phyloP scores from a whole-genome alignment of 92 coral and sea anemone species.

The Parazoanthus swiftii region DNA sequence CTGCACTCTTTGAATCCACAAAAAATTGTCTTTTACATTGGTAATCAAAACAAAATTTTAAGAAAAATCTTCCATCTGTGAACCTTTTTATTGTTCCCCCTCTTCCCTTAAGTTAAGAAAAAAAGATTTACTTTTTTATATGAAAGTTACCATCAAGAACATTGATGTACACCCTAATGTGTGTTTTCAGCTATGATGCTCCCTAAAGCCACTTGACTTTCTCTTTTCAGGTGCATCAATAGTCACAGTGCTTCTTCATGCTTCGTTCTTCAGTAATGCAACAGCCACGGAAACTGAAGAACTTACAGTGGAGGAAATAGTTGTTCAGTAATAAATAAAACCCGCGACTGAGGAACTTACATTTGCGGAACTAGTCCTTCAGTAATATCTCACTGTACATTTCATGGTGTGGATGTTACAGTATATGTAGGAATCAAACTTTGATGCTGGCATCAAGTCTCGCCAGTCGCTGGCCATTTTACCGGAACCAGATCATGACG shows the following conservation, averaged over 20 bases:
- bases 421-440: not conserved
- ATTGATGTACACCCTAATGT: too few relatives aligned
- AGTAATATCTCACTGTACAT: not conserved
- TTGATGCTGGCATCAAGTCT: not conserved
- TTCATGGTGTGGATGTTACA: not conserved
- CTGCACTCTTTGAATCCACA: too few relatives aligned
- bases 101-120: too few relatives aligned
- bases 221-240: constrained; percentile 32
- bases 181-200: too few relatives aligned
- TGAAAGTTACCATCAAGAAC: too few relatives aligned
- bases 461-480: not conserved
- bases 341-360: constrained; percentile 12
- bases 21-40: too few relatives aligned
- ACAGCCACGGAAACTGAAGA: constrained; percentile 9
- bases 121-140: too few relatives aligned
- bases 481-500: not conserved
- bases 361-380: constrained; percentile 10
- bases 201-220: not conserved
- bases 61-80: too few relatives aligned
- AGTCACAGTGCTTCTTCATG: constrained; percentile 36
- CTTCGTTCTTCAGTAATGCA: constrained; percentile 24
- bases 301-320: constrained; percentile 33
- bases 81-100: too few relatives aligned
- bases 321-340: not conserved
- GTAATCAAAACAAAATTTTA: too few relatives aligned